phyloP scores from a whole-genome alignment of 2,888 invertebrate species.

The Ectemnius continuus region DNA sequence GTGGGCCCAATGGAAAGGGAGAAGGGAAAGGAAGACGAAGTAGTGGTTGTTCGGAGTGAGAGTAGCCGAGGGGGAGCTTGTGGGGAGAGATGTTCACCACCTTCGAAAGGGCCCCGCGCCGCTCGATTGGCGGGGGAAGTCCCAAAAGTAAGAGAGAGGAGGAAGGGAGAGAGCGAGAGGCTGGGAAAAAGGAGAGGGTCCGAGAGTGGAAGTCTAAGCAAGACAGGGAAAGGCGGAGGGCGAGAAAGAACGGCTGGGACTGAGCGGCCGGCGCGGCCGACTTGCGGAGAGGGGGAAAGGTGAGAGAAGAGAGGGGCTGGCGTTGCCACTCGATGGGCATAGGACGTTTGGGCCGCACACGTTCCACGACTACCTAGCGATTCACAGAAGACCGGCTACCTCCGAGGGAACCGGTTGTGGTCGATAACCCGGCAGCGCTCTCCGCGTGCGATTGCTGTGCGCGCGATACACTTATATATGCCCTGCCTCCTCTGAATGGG shows the following conservation, averaged over 20 bases:
- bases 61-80: slow-evolving; percentile 35
- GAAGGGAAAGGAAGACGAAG: slow-evolving; percentile 46
- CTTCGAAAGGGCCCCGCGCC: slow-evolving; percentile 30
- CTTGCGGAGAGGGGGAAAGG: slow-evolving; percentile 14
- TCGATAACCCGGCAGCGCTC: slow-evolving; percentile 51
- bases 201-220: slow-evolving; percentile 5
- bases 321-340: slow-evolving; percentile 46
- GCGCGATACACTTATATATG: neutral
- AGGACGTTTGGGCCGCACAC: slow-evolving; percentile 57
- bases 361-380: slow-evolving; percentile 64
- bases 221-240: slow-evolving; percentile 19
- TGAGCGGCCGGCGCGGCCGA: too few relatives aligned
- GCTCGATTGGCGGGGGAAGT: slow-evolving; percentile 25
- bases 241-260: neutral
- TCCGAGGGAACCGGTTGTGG: slow-evolving; percentile 69
- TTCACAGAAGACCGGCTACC: slow-evolving; percentile 72
- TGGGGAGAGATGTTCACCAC: slow-evolving; percentile 36
- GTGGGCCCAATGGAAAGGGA: slow-evolving; percentile 19
- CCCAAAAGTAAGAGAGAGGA: slow-evolving; percentile 6
- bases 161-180: too few relatives aligned
- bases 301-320: slow-evolving; percentile 35
- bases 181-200: neutral
- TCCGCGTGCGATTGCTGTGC: slow-evolving; percentile 17
- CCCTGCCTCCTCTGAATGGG: slow-evolving; percentile 31
- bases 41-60: slow-evolving; percentile 42